These are phyloP conservation scores for Monodelphis domestica DNA, from an alignment of 2,797 vertebrate genomes.

Conservation along the genomic window DNA sequence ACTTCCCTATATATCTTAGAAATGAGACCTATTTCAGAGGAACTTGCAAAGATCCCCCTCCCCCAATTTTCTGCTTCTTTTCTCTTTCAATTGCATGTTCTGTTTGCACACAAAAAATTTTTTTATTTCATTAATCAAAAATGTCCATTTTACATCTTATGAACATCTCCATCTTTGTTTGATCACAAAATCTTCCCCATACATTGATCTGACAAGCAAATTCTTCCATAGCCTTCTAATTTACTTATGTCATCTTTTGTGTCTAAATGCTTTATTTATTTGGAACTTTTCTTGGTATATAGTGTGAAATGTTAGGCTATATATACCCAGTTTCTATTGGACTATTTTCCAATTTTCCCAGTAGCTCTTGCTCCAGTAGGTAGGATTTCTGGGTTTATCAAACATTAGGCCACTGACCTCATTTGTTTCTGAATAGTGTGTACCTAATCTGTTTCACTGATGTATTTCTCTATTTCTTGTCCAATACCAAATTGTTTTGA, in stretches of 20 bases:
- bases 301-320: neutral
- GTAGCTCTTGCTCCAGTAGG: neutral
- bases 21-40: neutral
- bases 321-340: neutral
- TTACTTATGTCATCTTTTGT: neutral
- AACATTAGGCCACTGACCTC: neutral
- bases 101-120: neutral
- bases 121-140: neutral
- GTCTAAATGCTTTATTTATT: neutral
- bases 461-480: neutral
- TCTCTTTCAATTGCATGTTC: neutral
- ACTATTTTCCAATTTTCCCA: neutral
- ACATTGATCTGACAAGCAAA: neutral
- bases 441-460: neutral
- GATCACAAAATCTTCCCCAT: neutral
- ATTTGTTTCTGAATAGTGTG: neutral
- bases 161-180: neutral
- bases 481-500: neutral
- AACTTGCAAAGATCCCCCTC: neutral
- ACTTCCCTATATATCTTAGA: neutral
- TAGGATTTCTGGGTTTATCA: neutral
- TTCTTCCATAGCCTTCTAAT: neutral
- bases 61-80: neutral
- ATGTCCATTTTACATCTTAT: neutral
- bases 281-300: neutral